Base-by-base conservation (phyloP, 2,888 invertebrate species). In the Sarcophaga variegata region DNA sequence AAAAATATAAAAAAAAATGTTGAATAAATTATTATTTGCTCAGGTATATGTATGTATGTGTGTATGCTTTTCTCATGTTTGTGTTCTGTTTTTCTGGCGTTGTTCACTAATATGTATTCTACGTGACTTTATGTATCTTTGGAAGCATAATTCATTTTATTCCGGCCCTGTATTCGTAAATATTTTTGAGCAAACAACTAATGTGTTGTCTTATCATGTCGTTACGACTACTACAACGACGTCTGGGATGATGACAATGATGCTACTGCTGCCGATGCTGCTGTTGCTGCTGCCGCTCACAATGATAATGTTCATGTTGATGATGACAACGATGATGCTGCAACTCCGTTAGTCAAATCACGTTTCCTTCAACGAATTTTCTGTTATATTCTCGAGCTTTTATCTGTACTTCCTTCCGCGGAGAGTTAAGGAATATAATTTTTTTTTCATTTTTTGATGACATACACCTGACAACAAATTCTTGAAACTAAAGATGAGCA, bases 131-230 rank as follows among this genome's bases (percentile, higher is more conserved):
- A 76, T 67, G 84, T 84, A 81, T 87, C 76, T 84, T 78, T 81
- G 78, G 75, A 66, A 84, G 75, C 81, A 81, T 87, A 87, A 87
- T 84, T 87, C 84, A 84, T 87, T 76, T 84, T 81, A 66, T 77
- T 87, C 81, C 69, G 77, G 64, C 49, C 74, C 81, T 54, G 22
- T 67, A 78, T 84, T 87, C 83, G 84, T 62, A 87, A 87, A 87
- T 87, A 84, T 81, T 87, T 54, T 84, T 84, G 59, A 75, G 79
- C 87, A 87, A 84, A 87, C 87, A 87, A 79, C 78, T 87, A 84
- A 87, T 87, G 87, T 87, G 84, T 81, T 87, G 84, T 54, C 83
- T 87, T 87, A 87, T 84, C 84, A 84, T 81, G 84, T 81, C 74
- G 79, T 84, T 84, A 71, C 62, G 83, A 69, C 3, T n/a, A 12